Conservation (phyloP, 2,797 vertebrate genomes). For the Sylvilagus floridanus region DNA sequence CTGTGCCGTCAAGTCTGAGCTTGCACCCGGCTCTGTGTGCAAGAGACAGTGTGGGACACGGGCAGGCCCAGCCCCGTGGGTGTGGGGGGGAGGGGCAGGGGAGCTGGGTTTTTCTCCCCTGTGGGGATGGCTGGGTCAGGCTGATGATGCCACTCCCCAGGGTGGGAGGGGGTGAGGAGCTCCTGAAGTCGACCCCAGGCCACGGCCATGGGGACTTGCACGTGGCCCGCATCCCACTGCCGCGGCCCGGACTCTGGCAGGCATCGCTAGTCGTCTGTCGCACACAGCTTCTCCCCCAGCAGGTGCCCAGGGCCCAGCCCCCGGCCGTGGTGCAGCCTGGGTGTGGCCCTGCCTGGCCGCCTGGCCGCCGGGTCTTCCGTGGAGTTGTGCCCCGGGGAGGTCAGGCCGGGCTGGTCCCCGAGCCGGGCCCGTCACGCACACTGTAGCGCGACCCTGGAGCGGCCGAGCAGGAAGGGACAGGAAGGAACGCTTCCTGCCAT, state of each 20-base stretch:
- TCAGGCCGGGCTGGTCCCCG: accelerated
- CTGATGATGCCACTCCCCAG: too few species aligned
- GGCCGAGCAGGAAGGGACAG: neutral
- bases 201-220: neutral
- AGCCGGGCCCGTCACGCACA: neutral
- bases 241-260: accelerated
- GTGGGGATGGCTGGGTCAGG: too few species aligned
- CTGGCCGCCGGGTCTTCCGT: neutral
- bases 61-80: too few species aligned
- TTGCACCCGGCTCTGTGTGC: neutral
- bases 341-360: neutral
- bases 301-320: accelerated
- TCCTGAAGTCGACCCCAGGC: accelerated
- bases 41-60: neutral
- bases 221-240: accelerated
- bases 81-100: too few species aligned
- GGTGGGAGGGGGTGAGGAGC: neutral
- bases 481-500: slow-evolving; percentile 50
- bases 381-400: neutral
- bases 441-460: neutral
- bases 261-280: accelerated
- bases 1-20: too few species aligned
- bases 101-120: neutral
- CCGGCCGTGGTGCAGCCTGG: too few species aligned
- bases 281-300: accelerated